phyloP scores from a whole-genome alignment of 2,113 vertebrate species.

The Neopipo cinnamomea region DNA sequence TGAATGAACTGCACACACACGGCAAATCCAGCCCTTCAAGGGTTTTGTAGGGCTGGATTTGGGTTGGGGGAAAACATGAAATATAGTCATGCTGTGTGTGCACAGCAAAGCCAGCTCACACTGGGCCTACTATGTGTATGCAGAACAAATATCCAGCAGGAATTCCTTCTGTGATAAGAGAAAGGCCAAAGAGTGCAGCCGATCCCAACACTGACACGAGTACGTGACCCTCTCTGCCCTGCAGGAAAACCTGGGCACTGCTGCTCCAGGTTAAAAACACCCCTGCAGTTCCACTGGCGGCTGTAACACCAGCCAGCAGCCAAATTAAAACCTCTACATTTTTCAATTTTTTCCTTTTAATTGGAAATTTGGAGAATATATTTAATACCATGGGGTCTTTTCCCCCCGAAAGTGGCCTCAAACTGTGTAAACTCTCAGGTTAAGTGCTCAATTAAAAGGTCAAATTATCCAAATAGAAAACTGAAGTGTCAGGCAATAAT shows the following conservation, averaged over 20 bases:
- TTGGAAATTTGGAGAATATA: background rate
- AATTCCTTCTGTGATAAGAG: background rate
- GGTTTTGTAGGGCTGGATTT: too few relatives aligned
- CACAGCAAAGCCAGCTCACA: background rate
- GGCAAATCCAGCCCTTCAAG: background rate
- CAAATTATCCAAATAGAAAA: conserved; percentile 38
- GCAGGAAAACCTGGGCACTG: rapidly evolving
- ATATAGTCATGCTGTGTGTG: rapidly evolving
- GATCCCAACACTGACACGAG: background rate
- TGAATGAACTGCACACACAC: rapidly evolving
- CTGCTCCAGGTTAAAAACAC: background rate
- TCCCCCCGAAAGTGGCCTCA: background rate
- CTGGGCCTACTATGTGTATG: background rate
- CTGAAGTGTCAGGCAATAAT: conserved; percentile 52
- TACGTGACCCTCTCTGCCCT: background rate
- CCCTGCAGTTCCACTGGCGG: background rate
- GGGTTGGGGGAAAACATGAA: rapidly evolving
- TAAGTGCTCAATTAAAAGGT: conserved; percentile 64
- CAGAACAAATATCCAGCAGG: background rate
- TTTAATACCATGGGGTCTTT: rapidly evolving
- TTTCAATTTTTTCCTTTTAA: background rate
- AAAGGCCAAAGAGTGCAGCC: conserved; percentile 44
- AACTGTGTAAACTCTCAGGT: conserved; percentile 16
- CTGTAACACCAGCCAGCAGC: background rate
- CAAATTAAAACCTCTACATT: rapidly evolving